Percentiles rank a stretch among this genome's conserved stretches.
Evolutionary conservation across 2,113 vertebrate species (phyloP).

Genomic region (Peucedramus taeniatus): DNA sequence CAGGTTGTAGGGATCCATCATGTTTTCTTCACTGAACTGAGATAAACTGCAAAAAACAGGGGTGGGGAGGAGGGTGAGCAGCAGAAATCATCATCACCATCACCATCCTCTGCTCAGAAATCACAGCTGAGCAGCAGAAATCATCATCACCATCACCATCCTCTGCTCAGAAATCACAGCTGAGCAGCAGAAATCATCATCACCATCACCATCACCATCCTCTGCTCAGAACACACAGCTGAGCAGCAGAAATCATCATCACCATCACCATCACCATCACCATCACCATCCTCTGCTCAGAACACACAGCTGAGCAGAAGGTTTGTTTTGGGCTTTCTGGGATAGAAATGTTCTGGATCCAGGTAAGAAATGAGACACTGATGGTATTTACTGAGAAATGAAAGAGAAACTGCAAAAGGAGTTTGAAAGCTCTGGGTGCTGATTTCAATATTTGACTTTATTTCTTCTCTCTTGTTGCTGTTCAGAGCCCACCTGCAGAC

Average conservation of each 20-base stretch:
- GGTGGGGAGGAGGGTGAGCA: neutral
- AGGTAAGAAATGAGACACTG: neutral
- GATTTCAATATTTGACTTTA: neutral
- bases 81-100: neutral
- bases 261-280: neutral
- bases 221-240: no score
- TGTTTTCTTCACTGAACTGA: slow-evolving; percentile 98
- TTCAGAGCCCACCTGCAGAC: neutral
- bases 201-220: neutral
- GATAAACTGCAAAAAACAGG: slow-evolving; percentile 81
- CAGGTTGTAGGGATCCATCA: slow-evolving; percentile 99
- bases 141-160: no score
- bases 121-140: neutral
- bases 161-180: neutral
- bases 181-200: neutral
- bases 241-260: neutral
- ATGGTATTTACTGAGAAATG: neutral
- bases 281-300: neutral
- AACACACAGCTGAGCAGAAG: neutral
- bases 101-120: neutral
- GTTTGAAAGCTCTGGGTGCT: neutral
- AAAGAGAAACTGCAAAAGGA: neutral
- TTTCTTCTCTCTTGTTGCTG: neutral
- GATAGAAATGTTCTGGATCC: neutral
- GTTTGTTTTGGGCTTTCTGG: neutral